A percentile compares a stretch with the other conserved stretches of the same genome.
Evolutionary conservation across 1,140 invertebrate genomes (phyloP).

Genomic region (Cephus cinctus): DNA sequence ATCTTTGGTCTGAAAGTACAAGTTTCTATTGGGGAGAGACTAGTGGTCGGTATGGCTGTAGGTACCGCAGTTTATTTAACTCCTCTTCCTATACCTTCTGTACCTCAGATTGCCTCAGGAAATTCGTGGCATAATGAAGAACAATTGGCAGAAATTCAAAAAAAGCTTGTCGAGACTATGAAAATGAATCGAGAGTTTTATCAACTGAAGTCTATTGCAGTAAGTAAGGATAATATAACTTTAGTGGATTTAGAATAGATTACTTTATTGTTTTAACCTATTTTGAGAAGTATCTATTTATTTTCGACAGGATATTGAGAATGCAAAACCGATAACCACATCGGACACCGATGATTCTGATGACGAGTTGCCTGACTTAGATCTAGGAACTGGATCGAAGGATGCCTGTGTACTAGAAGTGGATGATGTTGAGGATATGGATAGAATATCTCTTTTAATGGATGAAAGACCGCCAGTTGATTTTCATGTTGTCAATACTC

Average conservation of each 20-base stretch:
- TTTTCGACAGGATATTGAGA: conserved; percentile 47
- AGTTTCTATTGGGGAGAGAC: conserved; percentile 83
- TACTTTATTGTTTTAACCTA: neutral
- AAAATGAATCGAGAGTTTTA: conserved; percentile 70
- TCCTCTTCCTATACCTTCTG: conserved; percentile 69
- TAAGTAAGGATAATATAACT: conserved; percentile 25
- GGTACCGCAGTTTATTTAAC: conserved; percentile 80
- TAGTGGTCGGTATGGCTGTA: conserved; percentile 84
- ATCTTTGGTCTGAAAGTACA: conserved; percentile 82
- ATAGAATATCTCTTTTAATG: conserved; percentile 75
- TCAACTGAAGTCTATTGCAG: conserved; percentile 58
- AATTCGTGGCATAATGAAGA: conserved; percentile 65
- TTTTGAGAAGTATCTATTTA: conserved; percentile 8
- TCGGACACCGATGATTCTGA: conserved; percentile 71
- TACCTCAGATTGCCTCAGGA: conserved; percentile 67
- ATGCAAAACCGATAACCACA: conserved; percentile 36
- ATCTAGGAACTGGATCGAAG: conserved; percentile 76
- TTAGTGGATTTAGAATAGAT: conserved; percentile 10
- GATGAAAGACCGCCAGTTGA: conserved; percentile 76
- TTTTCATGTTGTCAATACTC: conserved; percentile 83
- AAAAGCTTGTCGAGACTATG: conserved; percentile 65
- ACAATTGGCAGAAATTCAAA: conserved; percentile 65
- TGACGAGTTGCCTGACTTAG: conserved; percentile 73
- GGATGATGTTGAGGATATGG: conserved; percentile 84
- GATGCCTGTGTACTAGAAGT: conserved; percentile 84